Base-by-base conservation (phyloP, 2,888 invertebrate genomes). In the Trichogramma evanescens region DNA sequence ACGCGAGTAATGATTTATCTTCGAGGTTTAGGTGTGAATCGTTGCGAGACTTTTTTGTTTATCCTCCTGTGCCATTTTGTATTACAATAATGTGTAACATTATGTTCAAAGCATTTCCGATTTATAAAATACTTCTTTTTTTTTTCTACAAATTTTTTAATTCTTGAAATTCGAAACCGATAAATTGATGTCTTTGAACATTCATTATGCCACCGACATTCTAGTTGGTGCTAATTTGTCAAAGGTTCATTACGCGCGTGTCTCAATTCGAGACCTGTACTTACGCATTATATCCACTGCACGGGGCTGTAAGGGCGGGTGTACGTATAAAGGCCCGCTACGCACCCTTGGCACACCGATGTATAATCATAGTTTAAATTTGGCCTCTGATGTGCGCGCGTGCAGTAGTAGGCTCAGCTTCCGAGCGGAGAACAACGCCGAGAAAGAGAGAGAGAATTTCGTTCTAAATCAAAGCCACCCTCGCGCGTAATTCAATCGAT, bases 361-460 rank as follows among this genome's bases (percentile, higher is more conserved):
- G 70, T 72, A 66, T 73, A 77, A 77, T 77, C 75, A 77, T 77
- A 76, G 77, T 77, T 77, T 77, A 77, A 77, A 77, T 76, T 76
- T 74, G 75, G 72, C 70, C 75, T 70, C 72, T 26, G 43, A 9
- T 8, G 43, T 13, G 39, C 39, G 53, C 43, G 54, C 7, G 55
- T 73, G 76, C 74, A 77, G 77, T 77, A 77, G 76, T 77, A 77
- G 26, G 26, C 26, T 26, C 26, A 26, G 26, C 26, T 26, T 26
- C 26, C 26, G 26, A 26, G 26, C 26, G 26, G 26, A 26, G 26
- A 26, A 26, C 26, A 26, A 26, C 26, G 26, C 26, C 3, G 63
- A 65, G 63, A 64, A 63, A 68, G 64, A 70, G 66, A 69, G 70
- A 70, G 43, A 44, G 51, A 9, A 8, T 7, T 10, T 6, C 42